phyloP scores from a whole-genome alignment of 2,888 invertebrate genomes.

The Calameuta filiformis region DNA sequence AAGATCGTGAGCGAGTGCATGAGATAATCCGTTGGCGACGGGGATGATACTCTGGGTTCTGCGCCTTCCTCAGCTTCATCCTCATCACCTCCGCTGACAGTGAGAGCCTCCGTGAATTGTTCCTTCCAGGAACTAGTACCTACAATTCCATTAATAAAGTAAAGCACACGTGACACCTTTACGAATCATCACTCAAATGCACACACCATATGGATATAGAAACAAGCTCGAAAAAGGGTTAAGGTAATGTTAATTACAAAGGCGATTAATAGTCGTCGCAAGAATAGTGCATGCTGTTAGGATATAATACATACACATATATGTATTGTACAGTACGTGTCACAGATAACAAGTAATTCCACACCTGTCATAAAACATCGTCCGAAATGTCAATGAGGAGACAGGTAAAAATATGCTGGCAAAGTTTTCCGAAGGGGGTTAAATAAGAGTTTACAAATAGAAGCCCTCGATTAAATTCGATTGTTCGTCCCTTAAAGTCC shows the following conservation, averaged over 20 bases:
- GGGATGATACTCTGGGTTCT: conserved; percentile 72
- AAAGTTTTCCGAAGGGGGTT: background rate
- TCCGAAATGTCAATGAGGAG: background rate
- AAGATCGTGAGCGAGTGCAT: conserved; percentile 96
- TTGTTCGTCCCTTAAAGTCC: background rate
- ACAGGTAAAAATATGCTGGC: background rate
- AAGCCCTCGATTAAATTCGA: background rate
- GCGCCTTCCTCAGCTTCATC: conserved; percentile 66
- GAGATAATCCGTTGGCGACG: conserved; percentile 91
- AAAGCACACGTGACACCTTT: background rate
- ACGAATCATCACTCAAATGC: background rate
- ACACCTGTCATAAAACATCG: background rate
- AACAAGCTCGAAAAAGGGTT: background rate
- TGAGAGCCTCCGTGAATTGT: conserved; percentile 96
- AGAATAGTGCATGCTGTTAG: background rate
- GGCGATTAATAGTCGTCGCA: background rate
- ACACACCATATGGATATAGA: background rate
- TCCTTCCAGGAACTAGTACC: conserved; percentile 99
- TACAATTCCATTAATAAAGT: conserved; percentile 55
- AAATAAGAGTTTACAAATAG: background rate
- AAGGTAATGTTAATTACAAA: background rate
- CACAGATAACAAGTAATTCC: too few relatives aligned
- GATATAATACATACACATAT: too few relatives aligned
- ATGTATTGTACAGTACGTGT: too few relatives aligned
- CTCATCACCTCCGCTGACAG: conserved; percentile 87